phyloP scores from a whole-genome alignment of 2,888 invertebrate species.

The Trachelus troglodyta region DNA sequence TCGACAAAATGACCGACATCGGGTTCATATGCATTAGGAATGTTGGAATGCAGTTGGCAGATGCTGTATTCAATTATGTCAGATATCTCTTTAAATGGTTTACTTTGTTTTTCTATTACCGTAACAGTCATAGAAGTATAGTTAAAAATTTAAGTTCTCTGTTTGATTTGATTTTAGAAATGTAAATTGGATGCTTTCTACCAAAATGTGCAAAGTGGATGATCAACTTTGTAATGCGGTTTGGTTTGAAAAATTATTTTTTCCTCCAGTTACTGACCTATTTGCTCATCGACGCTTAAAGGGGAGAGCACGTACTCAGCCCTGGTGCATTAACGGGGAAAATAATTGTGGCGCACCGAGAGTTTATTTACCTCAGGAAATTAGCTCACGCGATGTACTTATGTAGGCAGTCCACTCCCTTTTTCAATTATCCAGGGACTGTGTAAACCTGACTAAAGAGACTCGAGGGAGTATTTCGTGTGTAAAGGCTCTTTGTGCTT shows the following conservation, averaged over 20 bases:
- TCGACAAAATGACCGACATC: neutral
- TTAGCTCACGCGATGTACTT: neutral
- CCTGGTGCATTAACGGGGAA: neutral
- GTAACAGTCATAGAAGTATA: neutral
- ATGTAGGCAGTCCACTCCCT: neutral
- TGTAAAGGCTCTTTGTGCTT: neutral
- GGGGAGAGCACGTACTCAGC: conserved; percentile 4
- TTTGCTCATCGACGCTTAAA: conserved; percentile 15
- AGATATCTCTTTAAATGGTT: neutral
- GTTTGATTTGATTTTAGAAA: neutral
- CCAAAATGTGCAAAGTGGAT: neutral
- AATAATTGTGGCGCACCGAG: neutral
- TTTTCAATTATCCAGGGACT: neutral
- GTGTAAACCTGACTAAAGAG: neutral
- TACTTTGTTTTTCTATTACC: neutral
- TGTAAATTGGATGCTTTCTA: neutral
- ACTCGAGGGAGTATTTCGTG: neutral
- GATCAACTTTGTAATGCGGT: neutral
- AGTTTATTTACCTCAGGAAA: neutral
- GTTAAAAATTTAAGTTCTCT: neutral
- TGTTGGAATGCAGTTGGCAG: neutral
- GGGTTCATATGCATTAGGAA: no score
- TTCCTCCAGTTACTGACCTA: conserved; percentile 14
- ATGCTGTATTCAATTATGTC: neutral
- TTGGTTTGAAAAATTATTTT: neutral